Evolutionary conservation across 2,113 vertebrate genomes (phyloP).

Genomic region (Microcebus ravelobensis): DNA sequence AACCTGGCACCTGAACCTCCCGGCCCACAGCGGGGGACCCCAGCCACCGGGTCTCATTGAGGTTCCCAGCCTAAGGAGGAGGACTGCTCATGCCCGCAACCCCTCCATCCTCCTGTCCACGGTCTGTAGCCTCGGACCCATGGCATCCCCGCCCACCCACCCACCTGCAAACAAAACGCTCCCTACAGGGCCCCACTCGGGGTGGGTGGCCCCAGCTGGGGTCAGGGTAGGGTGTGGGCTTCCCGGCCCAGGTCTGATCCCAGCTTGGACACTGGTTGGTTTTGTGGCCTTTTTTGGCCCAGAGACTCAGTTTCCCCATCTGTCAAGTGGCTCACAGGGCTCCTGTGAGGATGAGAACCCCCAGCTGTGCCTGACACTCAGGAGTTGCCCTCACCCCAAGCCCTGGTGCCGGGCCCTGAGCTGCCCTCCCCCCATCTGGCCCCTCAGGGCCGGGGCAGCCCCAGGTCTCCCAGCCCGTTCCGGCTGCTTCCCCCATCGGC

Average conservation of each 20-base stretch:
- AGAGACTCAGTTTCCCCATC: not conserved
- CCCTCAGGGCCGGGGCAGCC: not conserved
- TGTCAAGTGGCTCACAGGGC: not conserved
- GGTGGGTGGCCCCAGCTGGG: fast-evolving
- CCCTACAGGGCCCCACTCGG: fast-evolving
- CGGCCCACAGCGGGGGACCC: not conserved
- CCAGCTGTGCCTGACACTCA: fast-evolving
- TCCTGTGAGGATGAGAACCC: not conserved
- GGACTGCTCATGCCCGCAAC: fast-evolving
- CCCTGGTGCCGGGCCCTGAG: not conserved
- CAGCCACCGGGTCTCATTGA: fast-evolving
- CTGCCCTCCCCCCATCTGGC: not conserved
- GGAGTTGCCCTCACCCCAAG: not conserved
- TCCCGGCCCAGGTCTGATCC: not conserved
- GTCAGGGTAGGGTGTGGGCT: fast-evolving
- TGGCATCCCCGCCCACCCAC: not conserved
- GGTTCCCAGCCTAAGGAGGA: fast-evolving
- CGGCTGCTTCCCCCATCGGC: not conserved
- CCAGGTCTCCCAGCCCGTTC: not conserved
- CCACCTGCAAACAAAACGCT: not conserved
- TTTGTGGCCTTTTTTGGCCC: not conserved
- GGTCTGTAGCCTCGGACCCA: not conserved
- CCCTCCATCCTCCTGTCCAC: not conserved
- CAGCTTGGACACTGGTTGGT: fast-evolving
- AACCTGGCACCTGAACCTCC: not conserved